These are phyloP conservation scores for Hestina assimilis DNA, from an alignment of 1,140 invertebrate species.

Conservation along the genomic window DNA sequence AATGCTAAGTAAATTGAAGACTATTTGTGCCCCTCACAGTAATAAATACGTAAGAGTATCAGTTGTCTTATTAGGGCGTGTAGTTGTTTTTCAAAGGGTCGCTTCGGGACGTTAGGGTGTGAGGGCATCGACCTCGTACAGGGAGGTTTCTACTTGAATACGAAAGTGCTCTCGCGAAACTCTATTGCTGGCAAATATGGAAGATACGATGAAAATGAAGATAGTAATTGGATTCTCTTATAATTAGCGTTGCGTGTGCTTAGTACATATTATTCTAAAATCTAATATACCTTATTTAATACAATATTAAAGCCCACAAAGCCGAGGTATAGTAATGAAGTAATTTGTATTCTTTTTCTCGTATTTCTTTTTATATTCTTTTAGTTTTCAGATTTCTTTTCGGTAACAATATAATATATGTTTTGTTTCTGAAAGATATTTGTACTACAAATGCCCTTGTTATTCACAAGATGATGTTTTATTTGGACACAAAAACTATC, in stretches of 20 bases:
- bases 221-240: constrained; percentile 23
- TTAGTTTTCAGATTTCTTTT: no score
- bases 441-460: no score
- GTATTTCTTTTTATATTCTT: no score
- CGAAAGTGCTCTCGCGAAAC: constrained; percentile 47
- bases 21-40: neutral
- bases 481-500: no score
- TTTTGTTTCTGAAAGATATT: no score
- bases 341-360: no score
- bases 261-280: neutral
- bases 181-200: constrained; percentile 40
- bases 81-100: constrained; percentile 25
- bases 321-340: no score
- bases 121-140: constrained; percentile 40
- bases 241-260: constrained; percentile 7
- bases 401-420: no score
- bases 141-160: constrained; percentile 39
- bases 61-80: constrained; percentile 21
- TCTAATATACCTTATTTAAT: neutral
- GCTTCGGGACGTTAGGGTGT: constrained; percentile 13
- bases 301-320: no score
- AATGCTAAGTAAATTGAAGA: no score
- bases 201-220: constrained; percentile 36
- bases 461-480: no score
- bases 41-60: constrained; percentile 16